These are phyloP conservation scores for Mellilla xanthometata DNA, from an alignment of 2,888 invertebrate species.

Conservation along the genomic window DNA sequence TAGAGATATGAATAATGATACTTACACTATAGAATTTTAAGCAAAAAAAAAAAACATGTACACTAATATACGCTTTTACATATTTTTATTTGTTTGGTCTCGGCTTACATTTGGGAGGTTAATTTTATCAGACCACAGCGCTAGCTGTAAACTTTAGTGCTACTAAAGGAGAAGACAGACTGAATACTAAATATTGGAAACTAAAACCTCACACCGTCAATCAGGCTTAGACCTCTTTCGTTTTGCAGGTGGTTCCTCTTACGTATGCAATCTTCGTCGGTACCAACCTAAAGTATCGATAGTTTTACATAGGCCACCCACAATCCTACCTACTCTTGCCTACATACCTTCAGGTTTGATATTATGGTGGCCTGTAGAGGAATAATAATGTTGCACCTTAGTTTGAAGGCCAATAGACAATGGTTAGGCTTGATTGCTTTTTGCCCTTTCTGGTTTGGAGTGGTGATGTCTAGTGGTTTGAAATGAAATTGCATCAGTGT, in stretches of 20 bases:
- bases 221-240: constrained; percentile 29
- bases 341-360: constrained; percentile 54
- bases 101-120: too few species aligned
- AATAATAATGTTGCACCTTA: constrained; percentile 65
- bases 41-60: too few species aligned
- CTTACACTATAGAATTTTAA: too few species aligned
- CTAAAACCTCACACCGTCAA: constrained; percentile 5
- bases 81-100: too few species aligned
- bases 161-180: background rate
- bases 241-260: constrained; percentile 28
- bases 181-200: constrained; percentile 11
- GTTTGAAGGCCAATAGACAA: constrained; percentile 56
- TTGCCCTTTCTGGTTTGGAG: constrained; percentile 41
- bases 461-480: constrained; percentile 15
- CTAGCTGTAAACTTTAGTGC: constrained; percentile 6
- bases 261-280: constrained; percentile 57
- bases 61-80: too few species aligned
- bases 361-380: constrained; percentile 45
- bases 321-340: constrained; percentile 34
- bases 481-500: constrained; percentile 20
- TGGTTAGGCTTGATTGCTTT: constrained; percentile 61
- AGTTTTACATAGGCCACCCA: constrained; percentile 62
- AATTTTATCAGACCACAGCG: constrained; percentile 10
- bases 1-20: too few species aligned
- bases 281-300: constrained; percentile 42